Conservation (phyloP, 2,113 vertebrate species). For the Oreochromis spilurus region DNA sequence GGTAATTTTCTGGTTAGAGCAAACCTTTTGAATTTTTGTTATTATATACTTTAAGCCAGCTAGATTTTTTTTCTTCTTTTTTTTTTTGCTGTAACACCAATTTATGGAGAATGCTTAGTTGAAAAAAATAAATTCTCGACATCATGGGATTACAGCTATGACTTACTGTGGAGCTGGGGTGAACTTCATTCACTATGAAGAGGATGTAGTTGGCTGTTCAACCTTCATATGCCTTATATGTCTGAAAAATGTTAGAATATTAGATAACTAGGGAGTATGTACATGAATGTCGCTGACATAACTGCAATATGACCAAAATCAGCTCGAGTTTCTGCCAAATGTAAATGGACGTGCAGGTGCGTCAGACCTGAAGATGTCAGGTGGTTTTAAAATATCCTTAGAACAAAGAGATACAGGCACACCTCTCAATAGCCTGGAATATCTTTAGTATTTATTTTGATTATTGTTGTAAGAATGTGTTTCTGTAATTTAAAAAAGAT, state of each 20-base stretch:
- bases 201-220: background rate
- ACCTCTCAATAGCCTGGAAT: background rate
- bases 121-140: background rate
- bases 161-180: background rate
- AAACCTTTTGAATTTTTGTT: background rate
- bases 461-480: background rate
- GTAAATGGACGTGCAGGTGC: background rate
- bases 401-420: background rate
- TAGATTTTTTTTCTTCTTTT: background rate
- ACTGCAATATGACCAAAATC: background rate
- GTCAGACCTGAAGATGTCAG: background rate
- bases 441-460: background rate
- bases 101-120: background rate
- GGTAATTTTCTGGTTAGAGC: background rate
- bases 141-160: background rate
- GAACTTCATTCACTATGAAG: background rate
- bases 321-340: constrained; percentile 25
- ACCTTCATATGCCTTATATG: constrained; percentile 31
- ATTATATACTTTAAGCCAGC: background rate
- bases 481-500: background rate
- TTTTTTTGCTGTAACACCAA: background rate
- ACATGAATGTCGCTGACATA: background rate
- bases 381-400: background rate
- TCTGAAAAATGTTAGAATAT: background rate
- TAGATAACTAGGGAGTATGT: background rate